Base-by-base conservation (phyloP, 2,888 invertebrate species). In the Aquatica leii region DNA sequence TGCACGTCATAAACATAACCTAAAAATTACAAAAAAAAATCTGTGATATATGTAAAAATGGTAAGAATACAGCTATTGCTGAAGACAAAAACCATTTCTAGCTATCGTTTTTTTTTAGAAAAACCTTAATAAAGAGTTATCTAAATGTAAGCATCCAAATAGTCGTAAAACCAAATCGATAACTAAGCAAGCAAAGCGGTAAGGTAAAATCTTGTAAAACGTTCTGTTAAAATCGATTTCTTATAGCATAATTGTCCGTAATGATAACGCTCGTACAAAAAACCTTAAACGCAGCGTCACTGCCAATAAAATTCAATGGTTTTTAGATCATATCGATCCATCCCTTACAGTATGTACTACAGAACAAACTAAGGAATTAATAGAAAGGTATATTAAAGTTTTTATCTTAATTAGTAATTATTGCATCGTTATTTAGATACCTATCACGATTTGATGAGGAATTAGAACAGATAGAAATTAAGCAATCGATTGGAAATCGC, bases 291-390 rank as follows among this genome's bases (percentile, higher is more conserved):
- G 90, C 68, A 92, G 90, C 76, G 73, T 92, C 17, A 76, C 89
- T 24, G 91, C 90, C 37, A 93, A 94, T 76, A 94, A 93, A 82
- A 82, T 93, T 53, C 71, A 87, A 21, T 95, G 94, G 94, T 92
- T 95, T 72, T 84, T 88, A 71, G 87, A 90, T 31, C 84, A 89
- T 71, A 81, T 91, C 73, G 85, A 86, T 60, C 82, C 80, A 12
- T 80, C 81, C 41, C 77, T 82, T 5, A 82, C 82, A 58, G 81
- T 83, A 0, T 86, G 90, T 59, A 85, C 84, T 17, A 86, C 89
- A 37, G 82, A 87, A 72, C 85, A 90, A 73, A 84, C 88, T 12
- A 81, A 86, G 49, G 81, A 85, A 41, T 76, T 90, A 41, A 85
- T 90, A 46, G 82, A 86, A 73, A 80, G 77, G 78, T 90, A 85